Evolutionary conservation across 1,140 invertebrate genomes (phyloP).

Genomic region (Leptoteleia sp.): DNA sequence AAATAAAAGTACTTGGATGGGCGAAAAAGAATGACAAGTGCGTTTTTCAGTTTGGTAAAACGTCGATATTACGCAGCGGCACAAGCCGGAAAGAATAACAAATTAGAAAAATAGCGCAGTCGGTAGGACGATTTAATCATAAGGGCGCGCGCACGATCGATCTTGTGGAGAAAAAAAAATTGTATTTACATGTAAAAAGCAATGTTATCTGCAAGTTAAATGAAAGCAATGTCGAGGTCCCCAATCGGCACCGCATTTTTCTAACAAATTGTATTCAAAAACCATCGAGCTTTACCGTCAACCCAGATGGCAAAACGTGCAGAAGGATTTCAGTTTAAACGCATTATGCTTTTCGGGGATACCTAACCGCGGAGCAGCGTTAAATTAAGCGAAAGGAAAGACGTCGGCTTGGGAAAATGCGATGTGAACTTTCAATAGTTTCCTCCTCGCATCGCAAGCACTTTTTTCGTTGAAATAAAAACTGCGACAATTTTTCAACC

Average conservation of each 20-base stretch:
- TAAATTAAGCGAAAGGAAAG: conserved; percentile 57
- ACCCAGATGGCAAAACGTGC: conserved; percentile 54
- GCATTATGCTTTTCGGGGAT: conserved; percentile 49
- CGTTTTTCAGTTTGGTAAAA: too few relatives aligned
- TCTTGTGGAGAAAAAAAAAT: conserved; percentile 23
- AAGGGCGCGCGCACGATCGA: conserved; percentile 21
- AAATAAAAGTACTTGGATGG: neutral
- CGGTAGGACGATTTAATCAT: conserved; percentile 22
- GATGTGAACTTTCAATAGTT: conserved; percentile 27
- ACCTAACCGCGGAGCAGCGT: conserved; percentile 28
- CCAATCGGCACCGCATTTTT: conserved; percentile 35
- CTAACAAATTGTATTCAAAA: conserved; percentile 30
- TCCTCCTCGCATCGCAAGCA: neutral
- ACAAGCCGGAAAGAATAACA: too few relatives aligned
- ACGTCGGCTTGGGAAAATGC: conserved; percentile 30
- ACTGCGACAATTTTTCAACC: too few relatives aligned
- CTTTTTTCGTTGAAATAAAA: too few relatives aligned
- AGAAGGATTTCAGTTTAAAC: conserved; percentile 51
- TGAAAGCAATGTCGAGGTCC: conserved; percentile 29
- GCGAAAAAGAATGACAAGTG: too few relatives aligned
- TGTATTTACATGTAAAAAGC: conserved; percentile 40
- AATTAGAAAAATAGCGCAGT: too few relatives aligned
- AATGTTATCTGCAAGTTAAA: conserved; percentile 40
- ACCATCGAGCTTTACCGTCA: conserved; percentile 32
- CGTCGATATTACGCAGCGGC: too few relatives aligned